Evolutionary conservation across 2,113 vertebrate species (phyloP), one percentile per base, ranked within the genome.

Genomic region (Pedetes capensis): DNA sequence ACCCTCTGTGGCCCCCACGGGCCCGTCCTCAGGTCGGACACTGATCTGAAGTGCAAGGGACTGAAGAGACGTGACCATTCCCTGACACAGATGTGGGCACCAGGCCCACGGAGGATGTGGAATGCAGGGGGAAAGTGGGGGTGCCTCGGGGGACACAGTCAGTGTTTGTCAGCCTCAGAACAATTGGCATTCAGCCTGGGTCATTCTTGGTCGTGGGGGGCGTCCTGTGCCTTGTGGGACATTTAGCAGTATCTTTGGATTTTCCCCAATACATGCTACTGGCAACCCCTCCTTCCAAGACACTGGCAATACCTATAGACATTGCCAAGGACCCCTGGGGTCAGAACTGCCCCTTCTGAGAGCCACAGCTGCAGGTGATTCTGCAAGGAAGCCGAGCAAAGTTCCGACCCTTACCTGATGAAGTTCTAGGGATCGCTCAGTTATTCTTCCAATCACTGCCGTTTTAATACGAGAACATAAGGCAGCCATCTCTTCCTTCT

Each of bases 71-170:
- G 20, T 32, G 37, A n/a, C 23, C 23, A 25, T 22, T 5, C 5
- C 17, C 39, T 17, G 2, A 3, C 51, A 44, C 80, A 91, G 55
- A 44, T 37, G 8, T 14, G 57, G 27, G 49, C 14, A 16, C 37
- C 13, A 42, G 1, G 1, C 13, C n/a, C 32, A 42, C 32, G 37
- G 85, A 44, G 13, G 17, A 44, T 29, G 8, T 47, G 69, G 63
- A 47, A 80, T 39, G n/a, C 23, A 32, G 0, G 5, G 20, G 17
- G 37, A 14, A 6, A 32, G 32, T 4, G n/a, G 16, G 8, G n/a
- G n/a, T 10, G 61, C 8, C 80, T 71, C 13, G 20, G 9, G 20
- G 32, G 12, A 32, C 10, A 22, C 20, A 8, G 59, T 42, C 44
- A 1, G 20, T 16, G 16, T 49, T 61, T 85, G 75, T 64, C 57